Conservation (phyloP, 2,113 vertebrate species). For the Mohoua ochrocephala region DNA sequence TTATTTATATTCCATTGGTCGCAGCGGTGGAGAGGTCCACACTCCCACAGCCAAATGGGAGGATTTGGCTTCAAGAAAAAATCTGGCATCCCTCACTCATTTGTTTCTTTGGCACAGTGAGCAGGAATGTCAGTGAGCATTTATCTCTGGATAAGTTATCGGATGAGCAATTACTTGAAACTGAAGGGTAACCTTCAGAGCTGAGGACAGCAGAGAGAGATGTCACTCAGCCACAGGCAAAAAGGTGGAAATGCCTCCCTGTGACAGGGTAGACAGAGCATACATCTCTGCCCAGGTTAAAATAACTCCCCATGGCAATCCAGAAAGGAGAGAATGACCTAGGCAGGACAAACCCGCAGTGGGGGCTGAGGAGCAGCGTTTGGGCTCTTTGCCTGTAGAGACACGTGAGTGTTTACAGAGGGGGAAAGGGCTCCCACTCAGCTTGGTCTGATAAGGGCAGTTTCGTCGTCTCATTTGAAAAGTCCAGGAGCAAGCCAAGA, state of each 20-base stretch:
- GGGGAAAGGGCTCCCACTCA: neutral
- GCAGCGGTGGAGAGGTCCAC: neutral
- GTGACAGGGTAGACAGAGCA: neutral
- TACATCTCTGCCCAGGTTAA: neutral
- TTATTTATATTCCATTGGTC: neutral
- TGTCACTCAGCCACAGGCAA: neutral
- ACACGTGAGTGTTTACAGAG: accelerated
- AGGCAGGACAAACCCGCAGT: neutral
- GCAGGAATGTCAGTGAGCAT: neutral
- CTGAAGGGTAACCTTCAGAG: neutral
- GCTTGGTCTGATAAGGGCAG: neutral
- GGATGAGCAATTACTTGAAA: neutral
- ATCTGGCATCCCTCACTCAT: neutral
- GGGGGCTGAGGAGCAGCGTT: neutral
- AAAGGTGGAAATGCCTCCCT: neutral
- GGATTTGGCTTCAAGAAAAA: neutral
- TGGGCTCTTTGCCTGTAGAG: neutral
- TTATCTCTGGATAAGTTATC: neutral
- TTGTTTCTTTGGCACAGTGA: neutral
- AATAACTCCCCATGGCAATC: neutral
- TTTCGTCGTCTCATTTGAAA: neutral
- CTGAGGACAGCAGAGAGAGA: neutral
- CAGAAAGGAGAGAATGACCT: neutral
- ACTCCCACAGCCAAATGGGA: neutral
- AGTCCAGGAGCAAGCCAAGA: neutral